Conservation (phyloP, 1,140 invertebrate genomes). For the Cardiocondyla obscurior region DNA sequence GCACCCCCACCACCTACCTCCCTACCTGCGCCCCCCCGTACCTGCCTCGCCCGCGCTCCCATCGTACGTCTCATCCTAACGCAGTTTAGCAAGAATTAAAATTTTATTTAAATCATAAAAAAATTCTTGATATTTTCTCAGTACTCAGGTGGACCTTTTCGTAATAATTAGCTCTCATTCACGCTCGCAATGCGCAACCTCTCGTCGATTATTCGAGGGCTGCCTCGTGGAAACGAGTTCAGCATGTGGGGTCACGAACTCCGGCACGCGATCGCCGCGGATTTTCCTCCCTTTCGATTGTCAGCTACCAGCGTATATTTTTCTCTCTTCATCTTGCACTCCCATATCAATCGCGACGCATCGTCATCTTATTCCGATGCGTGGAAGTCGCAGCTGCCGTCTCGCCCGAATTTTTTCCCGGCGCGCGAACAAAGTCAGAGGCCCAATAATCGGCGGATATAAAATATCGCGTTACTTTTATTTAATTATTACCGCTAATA, state of each 20-base stretch:
- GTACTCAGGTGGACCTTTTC: not conserved
- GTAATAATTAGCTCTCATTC: not conserved
- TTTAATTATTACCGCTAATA: not conserved
- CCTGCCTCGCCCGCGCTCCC: too few relatives aligned
- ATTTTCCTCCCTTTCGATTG: slow-evolving; percentile 58
- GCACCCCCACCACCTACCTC: too few relatives aligned
- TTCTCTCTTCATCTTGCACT: slow-evolving; percentile 38
- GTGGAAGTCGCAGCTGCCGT: slow-evolving; percentile 30
- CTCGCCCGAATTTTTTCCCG: slow-evolving; percentile 4
- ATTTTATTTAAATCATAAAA: not conserved
- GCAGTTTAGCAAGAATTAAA: too few relatives aligned
- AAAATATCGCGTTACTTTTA: not conserved
- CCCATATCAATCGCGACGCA: slow-evolving; percentile 40
- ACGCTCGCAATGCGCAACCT: not conserved
- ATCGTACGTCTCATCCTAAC: too few relatives aligned
- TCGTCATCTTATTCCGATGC: slow-evolving; percentile 29
- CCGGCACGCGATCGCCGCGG: slow-evolving; percentile 43
- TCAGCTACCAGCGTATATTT: slow-evolving; percentile 53
- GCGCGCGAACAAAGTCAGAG: not conserved
- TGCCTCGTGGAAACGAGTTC: slow-evolving; percentile 54
- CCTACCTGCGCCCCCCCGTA: too few relatives aligned
- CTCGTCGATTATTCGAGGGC: slow-evolving; percentile 8
- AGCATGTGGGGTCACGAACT: slow-evolving; percentile 58
- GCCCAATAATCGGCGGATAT: not conserved
- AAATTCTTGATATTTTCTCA: not conserved